A percentile compares a stretch with the other conserved stretches of the same genome.
These are phyloP conservation scores for Arizona elegans DNA, from an alignment of 2,113 vertebrate species.

Conservation along the genomic window DNA sequence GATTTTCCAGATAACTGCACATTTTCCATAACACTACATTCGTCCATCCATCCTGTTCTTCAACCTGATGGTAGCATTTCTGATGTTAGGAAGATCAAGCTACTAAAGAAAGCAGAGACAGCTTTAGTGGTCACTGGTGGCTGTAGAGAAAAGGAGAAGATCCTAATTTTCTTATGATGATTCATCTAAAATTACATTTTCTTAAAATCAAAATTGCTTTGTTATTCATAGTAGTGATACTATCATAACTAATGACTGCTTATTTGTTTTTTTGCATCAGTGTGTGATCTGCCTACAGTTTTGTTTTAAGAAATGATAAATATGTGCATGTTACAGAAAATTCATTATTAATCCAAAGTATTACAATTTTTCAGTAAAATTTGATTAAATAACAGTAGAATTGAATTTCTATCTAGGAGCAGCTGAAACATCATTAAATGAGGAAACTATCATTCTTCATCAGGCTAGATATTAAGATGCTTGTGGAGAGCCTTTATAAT, in stretches of 20 bases:
- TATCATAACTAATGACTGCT: neutral
- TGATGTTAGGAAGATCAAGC: neutral
- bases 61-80: neutral
- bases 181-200: neutral
- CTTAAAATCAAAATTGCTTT: neutral
- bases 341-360: neutral
- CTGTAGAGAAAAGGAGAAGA: neutral
- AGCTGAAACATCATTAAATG: neutral
- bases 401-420: neutral
- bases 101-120: neutral
- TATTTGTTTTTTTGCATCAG: neutral
- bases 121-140: neutral
- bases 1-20: neutral
- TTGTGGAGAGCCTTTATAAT: neutral
- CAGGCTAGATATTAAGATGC: neutral
- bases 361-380: neutral
- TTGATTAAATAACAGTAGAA: neutral
- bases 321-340: neutral
- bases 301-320: neutral
- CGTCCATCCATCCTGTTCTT: neutral
- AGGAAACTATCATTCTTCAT: neutral
- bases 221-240: neutral
- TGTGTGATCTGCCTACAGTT: neutral
- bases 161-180: neutral
- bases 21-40: neutral